phyloP scores from a whole-genome alignment of 1,140 invertebrate species.

The Homarus americanus region DNA sequence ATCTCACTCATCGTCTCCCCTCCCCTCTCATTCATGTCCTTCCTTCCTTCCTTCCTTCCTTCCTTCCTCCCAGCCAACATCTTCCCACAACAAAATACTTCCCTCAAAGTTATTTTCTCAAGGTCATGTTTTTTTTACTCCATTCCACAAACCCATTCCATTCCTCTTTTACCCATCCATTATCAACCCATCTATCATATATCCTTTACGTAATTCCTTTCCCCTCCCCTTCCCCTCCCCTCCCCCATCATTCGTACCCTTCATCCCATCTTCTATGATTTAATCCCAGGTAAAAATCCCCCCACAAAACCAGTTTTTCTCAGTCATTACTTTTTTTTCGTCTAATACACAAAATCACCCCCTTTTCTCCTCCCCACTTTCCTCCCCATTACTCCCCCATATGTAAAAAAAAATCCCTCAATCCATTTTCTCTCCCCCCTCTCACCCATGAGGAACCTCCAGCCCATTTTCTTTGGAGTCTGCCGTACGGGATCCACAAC shows the following conservation, averaged over 20 bases:
- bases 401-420: not conserved
- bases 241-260: not conserved
- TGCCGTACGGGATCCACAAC: constrained; percentile 64
- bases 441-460: not conserved
- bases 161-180: too few species aligned
- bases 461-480: constrained; percentile 65
- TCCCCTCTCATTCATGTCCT: too few species aligned
- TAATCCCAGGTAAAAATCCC: too few species aligned
- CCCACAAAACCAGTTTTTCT: not conserved
- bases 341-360: too few species aligned
- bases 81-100: too few species aligned
- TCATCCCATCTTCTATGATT: not conserved
- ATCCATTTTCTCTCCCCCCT: constrained; percentile 1
- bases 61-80: too few species aligned
- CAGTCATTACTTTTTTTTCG: too few species aligned
- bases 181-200: too few species aligned
- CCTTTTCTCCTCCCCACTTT: not conserved
- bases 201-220: not conserved
- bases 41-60: too few species aligned
- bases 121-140: too few species aligned
- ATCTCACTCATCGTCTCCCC: not conserved
- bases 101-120: too few species aligned
- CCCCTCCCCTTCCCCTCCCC: not conserved
- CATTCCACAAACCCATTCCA: too few species aligned
- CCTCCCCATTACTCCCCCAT: not conserved